These are phyloP conservation scores for Thymelicus sylvestris DNA, from an alignment of 2,888 invertebrate genomes.

Conservation along the genomic window DNA sequence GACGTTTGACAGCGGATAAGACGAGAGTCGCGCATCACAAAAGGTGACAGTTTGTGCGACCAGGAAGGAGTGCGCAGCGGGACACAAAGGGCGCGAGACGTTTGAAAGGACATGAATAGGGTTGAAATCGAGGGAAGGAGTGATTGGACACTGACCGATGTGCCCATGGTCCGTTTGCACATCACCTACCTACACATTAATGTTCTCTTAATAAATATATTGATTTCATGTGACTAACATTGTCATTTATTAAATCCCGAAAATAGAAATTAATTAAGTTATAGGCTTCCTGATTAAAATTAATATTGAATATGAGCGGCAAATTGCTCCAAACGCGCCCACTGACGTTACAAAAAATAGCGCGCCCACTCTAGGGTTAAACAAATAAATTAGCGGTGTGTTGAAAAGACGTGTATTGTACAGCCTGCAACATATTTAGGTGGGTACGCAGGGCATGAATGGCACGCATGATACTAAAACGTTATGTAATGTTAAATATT, in stretches of 20 bases:
- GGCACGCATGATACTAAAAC: no score
- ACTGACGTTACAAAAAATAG: no score
- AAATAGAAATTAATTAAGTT: no score
- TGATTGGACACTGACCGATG: constrained; percentile 73
- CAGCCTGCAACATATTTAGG: neutral
- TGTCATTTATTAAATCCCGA: no score
- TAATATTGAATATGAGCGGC: no score
- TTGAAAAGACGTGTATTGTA: neutral
- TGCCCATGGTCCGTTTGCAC: constrained; percentile 16
- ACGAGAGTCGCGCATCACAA: constrained; percentile 68
- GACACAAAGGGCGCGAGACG: constrained; percentile 69
- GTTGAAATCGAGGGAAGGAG: constrained; percentile 70
- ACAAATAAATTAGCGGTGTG: neutral
- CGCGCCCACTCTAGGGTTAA: no score
- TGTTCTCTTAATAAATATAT: no score
- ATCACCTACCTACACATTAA: neutral
- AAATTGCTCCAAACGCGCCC: no score
- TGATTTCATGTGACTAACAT: no score
- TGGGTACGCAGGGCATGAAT: no score
- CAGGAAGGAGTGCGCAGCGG: constrained; percentile 62
- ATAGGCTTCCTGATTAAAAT: no score
- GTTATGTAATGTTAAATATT: no score
- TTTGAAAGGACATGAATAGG: constrained; percentile 80
- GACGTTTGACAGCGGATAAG: constrained; percentile 80
- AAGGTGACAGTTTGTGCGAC: constrained; percentile 73